Percentiles rank a stretch among this genome's conserved stretches.
Evolutionary conservation across 2,113 vertebrate genomes (phyloP).

Genomic region (Thamnophis sirtalis): DNA sequence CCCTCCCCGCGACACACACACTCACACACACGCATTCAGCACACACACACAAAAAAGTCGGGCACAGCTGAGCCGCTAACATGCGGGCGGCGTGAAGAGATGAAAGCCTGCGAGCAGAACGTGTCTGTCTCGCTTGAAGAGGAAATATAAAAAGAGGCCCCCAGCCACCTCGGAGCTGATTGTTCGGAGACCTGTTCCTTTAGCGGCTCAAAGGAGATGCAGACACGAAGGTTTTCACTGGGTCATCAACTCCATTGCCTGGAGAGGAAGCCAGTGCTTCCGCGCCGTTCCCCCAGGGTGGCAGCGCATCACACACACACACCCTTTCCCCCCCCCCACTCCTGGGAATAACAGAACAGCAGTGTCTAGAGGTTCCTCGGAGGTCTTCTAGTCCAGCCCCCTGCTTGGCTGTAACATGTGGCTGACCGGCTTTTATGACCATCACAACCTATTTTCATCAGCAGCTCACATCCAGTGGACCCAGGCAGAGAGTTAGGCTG

Average conservation of each 20-base stretch:
- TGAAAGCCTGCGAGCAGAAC: conserved; percentile 11
- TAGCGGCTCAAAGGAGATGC: neutral
- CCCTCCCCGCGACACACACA: neutral
- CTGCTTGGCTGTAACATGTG: neutral
- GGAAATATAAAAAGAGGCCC: conserved; percentile 9
- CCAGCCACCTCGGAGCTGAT: conserved; percentile 9
- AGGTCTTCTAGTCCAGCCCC: neutral
- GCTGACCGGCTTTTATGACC: neutral
- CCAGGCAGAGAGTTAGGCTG: neutral
- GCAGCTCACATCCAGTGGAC: neutral
- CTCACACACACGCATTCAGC: neutral
- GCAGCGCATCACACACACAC: neutral
- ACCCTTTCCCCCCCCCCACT: neutral
- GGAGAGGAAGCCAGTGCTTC: neutral
- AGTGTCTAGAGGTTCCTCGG: neutral
- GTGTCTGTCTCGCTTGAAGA: conserved; percentile 7
- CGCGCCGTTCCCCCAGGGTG: too few species aligned
- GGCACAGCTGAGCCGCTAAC: neutral
- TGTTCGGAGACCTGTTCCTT: neutral
- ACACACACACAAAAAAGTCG: neutral
- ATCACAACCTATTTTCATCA: neutral
- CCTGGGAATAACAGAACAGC: neutral
- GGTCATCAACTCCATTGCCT: conserved; percentile 4
- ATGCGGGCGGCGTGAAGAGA: neutral
- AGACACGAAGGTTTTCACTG: neutral